phyloP scores from a whole-genome alignment of 2,888 invertebrate species.

The Gasteruption jaculator region DNA sequence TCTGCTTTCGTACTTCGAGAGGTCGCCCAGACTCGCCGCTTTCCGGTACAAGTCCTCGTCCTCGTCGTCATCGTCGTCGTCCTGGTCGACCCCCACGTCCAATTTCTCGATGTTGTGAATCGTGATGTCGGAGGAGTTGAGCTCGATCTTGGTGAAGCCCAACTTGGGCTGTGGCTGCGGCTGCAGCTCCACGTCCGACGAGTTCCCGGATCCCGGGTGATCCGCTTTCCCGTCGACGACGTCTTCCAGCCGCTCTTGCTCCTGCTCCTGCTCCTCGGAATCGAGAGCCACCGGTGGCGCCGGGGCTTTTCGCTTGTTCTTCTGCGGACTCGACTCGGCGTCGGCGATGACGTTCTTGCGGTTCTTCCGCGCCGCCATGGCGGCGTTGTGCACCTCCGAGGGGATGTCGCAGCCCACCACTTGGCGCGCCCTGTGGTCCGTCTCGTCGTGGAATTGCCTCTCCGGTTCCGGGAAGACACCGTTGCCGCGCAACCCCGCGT shows the following conservation, averaged over 20 bases:
- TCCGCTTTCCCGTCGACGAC: slow-evolving; percentile 37
- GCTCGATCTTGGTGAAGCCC: slow-evolving; percentile 63
- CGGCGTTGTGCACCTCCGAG: slow-evolving; percentile 68
- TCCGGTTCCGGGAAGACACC: neutral
- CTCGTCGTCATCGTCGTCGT: slow-evolving; percentile 54
- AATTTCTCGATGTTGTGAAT: too few relatives aligned
- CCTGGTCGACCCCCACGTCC: slow-evolving; percentile 57
- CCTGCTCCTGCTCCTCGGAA: slow-evolving; percentile 18
- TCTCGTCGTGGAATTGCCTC: slow-evolving; percentile 6
- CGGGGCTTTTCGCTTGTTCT: slow-evolving; percentile 68
- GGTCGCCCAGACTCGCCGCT: slow-evolving; percentile 75
- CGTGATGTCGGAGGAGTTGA: slow-evolving; percentile 71
- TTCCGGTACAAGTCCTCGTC: slow-evolving; percentile 64
- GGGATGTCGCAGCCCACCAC: too few relatives aligned
- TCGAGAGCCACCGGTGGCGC: slow-evolving; percentile 59
- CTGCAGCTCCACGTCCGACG: slow-evolving; percentile 50
- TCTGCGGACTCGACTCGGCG: slow-evolving; percentile 49
- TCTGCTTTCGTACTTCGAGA: slow-evolving; percentile 64
- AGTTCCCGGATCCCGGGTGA: slow-evolving; percentile 34
- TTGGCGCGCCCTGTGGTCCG: too few relatives aligned
- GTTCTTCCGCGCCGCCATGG: slow-evolving; percentile 65
- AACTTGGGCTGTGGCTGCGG: too few relatives aligned
- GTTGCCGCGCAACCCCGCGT: slow-evolving; percentile 25
- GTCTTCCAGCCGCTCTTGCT: slow-evolving; percentile 25
- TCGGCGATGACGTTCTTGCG: slow-evolving; percentile 54